Percentiles rank a stretch among this genome's conserved stretches.
Evolutionary conservation across 2,113 vertebrate genomes (phyloP).

Genomic region (Catagonus wagneri): DNA sequence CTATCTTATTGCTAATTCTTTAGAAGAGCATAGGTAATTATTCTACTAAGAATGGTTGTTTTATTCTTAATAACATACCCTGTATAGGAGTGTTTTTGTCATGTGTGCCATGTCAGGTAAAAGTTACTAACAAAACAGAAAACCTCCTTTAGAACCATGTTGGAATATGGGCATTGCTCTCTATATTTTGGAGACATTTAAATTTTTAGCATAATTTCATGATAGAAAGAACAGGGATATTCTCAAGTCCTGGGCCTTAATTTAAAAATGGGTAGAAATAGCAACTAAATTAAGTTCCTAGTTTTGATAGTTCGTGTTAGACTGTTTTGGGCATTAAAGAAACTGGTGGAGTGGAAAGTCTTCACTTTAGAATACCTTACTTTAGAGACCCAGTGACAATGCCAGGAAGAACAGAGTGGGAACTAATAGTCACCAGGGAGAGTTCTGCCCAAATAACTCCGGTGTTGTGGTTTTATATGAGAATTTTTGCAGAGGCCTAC

Average conservation of each 20-base stretch:
- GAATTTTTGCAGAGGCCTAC: background rate
- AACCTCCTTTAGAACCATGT: background rate
- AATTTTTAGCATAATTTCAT: background rate
- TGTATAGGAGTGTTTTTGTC: background rate
- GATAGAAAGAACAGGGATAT: background rate
- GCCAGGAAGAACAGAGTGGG: background rate
- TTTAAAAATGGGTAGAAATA: background rate
- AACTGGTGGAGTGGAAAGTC: background rate
- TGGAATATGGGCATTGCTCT: background rate
- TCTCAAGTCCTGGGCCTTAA: background rate
- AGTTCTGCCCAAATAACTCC: background rate
- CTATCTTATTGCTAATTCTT: background rate
- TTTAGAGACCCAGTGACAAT: background rate
- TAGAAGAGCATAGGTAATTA: background rate
- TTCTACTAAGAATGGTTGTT: background rate
- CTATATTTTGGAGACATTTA: background rate
- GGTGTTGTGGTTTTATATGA: background rate
- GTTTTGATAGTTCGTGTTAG: background rate
- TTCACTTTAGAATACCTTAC: background rate
- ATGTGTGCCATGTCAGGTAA: background rate
- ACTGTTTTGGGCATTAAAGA: background rate
- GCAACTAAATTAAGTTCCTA: background rate
- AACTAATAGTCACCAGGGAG: background rate
- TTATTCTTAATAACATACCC: background rate
- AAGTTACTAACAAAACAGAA: background rate